Percentiles rank a stretch among this genome's conserved stretches.
Evolutionary conservation across 2,797 vertebrate genomes (phyloP).

Genomic region (Syngnathus acus): DNA sequence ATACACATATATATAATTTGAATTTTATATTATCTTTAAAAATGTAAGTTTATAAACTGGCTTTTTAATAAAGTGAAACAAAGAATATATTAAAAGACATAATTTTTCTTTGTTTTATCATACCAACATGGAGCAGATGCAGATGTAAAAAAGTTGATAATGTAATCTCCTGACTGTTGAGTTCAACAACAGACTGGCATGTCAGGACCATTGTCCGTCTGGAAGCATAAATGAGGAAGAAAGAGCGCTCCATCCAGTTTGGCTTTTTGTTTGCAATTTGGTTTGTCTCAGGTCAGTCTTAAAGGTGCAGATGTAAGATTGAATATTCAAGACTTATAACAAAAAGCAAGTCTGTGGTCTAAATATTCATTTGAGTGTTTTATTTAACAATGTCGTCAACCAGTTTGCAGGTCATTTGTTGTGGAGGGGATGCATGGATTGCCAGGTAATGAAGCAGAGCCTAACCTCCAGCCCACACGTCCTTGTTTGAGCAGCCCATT

Average conservation of each 20-base stretch:
- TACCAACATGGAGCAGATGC: not conserved
- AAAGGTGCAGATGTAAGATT: not conserved
- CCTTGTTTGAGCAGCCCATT: constrained; percentile 11
- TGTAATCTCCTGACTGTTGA: constrained; percentile 2
- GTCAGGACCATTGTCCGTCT: constrained; percentile 5
- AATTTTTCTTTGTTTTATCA: not conserved
- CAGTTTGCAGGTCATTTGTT: constrained; percentile 2
- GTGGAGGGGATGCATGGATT: not conserved
- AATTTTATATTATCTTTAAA: no score
- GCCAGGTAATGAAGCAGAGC: constrained; percentile 12
- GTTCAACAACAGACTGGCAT: constrained; percentile 4
- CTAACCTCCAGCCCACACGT: constrained; percentile 6
- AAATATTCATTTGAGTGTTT: not conserved
- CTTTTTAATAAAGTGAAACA: no score
- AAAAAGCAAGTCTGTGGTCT: no score
- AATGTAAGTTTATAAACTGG: no score
- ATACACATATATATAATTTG: no score
- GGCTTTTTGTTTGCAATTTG: not conserved
- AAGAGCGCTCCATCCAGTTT: not conserved
- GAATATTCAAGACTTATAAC: no score
- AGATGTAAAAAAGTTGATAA: not conserved
- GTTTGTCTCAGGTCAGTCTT: not conserved
- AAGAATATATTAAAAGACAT: no score
- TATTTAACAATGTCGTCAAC: not conserved
- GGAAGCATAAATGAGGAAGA: not conserved